phyloP scores from a whole-genome alignment of 2,888 invertebrate species.

The Sericinus montela region DNA sequence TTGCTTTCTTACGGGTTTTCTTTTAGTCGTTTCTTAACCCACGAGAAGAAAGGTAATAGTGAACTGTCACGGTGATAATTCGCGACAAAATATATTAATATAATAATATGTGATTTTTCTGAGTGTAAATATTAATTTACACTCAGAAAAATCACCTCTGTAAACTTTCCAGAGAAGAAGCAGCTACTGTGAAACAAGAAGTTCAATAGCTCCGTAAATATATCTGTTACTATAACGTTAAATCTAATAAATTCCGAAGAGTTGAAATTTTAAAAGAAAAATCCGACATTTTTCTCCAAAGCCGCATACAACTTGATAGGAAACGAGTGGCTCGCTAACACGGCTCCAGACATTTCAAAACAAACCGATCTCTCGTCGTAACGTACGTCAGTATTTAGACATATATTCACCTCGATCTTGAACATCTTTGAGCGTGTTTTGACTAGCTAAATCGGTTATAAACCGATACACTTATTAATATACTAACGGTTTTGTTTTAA shows the following conservation, averaged over 20 bases:
- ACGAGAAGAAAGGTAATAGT: too few relatives aligned
- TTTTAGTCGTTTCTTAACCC: too few relatives aligned
- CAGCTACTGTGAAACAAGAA: too few relatives aligned
- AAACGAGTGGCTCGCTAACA: constrained; percentile 54
- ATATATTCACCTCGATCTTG: constrained; percentile 46
- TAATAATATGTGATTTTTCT: too few relatives aligned
- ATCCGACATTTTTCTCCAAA: constrained; percentile 12
- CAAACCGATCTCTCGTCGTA: constrained; percentile 51
- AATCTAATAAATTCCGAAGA: neutral
- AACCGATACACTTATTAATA: constrained; percentile 39
- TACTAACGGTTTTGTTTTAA: constrained; percentile 26
- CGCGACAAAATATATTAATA: too few relatives aligned
- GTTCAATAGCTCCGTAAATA: neutral
- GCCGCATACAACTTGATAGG: constrained; percentile 43
- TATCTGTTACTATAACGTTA: neutral
- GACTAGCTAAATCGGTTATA: constrained; percentile 59
- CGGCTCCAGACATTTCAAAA: constrained; percentile 67
- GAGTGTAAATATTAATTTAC: too few relatives aligned
- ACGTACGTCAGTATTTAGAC: constrained; percentile 51
- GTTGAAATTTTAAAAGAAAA: constrained; percentile 11
- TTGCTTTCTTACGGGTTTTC: too few relatives aligned
- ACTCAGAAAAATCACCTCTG: too few relatives aligned
- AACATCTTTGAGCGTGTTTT: constrained; percentile 65
- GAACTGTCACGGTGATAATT: too few relatives aligned
- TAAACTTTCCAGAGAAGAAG: too few relatives aligned